Evolutionary conservation across 2,113 vertebrate species (phyloP).

Genomic region (Buteo buteo): DNA sequence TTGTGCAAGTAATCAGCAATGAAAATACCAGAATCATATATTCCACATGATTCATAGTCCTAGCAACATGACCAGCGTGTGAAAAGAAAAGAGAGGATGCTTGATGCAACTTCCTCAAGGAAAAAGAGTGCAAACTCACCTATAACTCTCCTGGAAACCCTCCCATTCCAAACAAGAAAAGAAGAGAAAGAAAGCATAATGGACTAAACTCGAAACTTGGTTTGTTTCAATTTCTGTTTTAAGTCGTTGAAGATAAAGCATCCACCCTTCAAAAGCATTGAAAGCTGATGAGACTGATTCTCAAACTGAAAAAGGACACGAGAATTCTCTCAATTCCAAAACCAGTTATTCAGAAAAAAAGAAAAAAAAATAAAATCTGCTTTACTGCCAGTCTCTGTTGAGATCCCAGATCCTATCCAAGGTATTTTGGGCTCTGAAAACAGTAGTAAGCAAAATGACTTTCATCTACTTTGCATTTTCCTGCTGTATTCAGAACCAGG

Average conservation of each 20-base stretch:
- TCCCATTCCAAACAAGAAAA: neutral
- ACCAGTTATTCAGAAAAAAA: neutral
- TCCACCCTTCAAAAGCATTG: neutral
- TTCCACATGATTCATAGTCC: neutral
- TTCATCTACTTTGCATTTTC: neutral
- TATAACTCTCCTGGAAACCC: neutral
- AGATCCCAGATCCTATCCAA: neutral
- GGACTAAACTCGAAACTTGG: neutral
- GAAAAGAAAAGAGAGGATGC: neutral
- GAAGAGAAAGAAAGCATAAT: neutral
- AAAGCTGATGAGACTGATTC: neutral
- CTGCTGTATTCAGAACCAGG: neutral
- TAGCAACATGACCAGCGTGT: neutral
- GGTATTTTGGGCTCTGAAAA: neutral
- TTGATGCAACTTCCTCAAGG: neutral
- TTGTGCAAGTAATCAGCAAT: neutral
- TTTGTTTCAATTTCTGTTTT: neutral
- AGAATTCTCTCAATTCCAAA: neutral
- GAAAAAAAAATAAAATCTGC: neutral
- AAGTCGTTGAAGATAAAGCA: neutral
- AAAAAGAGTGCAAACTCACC: neutral
- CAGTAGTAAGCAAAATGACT: neutral
- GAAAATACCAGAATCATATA: neutral
- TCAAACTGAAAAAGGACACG: neutral
- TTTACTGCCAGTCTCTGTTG: neutral